phyloP scores from a whole-genome alignment of 2,113 vertebrate species.

The Coptodon rendalli region DNA sequence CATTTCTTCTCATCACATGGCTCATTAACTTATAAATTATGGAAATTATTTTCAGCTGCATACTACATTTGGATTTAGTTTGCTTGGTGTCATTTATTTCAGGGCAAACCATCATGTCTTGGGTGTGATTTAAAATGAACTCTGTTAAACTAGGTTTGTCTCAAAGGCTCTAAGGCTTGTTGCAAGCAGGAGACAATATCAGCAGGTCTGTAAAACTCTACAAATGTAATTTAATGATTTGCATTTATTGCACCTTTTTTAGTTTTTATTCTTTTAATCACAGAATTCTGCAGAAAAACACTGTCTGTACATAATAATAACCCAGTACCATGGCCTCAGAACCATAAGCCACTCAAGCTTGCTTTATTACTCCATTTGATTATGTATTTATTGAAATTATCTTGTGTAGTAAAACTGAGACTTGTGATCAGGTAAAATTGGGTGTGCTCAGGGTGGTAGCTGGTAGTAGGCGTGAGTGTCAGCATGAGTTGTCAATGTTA shows the following conservation, averaged over 20 bases:
- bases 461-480: neutral
- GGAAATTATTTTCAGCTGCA: neutral
- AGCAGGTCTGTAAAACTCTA: neutral
- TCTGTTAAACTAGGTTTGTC: neutral
- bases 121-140: neutral
- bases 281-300: neutral
- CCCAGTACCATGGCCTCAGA: neutral
- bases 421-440: neutral
- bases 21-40: slow-evolving; percentile 20
- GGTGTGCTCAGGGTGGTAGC: neutral
- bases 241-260: neutral
- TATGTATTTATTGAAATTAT: neutral
- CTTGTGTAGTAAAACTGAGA: neutral
- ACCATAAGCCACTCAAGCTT: neutral
- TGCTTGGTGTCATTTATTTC: neutral
- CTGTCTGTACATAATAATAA: neutral
- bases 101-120: neutral
- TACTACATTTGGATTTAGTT: neutral
- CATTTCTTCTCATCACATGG: slow-evolving; percentile 27
- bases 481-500: neutral
- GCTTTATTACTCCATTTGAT: neutral
- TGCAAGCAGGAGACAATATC: neutral
- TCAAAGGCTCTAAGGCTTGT: neutral
- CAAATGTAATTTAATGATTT: neutral
- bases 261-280: neutral